Conservation (phyloP, 2,113 vertebrate species). For the Nesogale talazaci region DNA sequence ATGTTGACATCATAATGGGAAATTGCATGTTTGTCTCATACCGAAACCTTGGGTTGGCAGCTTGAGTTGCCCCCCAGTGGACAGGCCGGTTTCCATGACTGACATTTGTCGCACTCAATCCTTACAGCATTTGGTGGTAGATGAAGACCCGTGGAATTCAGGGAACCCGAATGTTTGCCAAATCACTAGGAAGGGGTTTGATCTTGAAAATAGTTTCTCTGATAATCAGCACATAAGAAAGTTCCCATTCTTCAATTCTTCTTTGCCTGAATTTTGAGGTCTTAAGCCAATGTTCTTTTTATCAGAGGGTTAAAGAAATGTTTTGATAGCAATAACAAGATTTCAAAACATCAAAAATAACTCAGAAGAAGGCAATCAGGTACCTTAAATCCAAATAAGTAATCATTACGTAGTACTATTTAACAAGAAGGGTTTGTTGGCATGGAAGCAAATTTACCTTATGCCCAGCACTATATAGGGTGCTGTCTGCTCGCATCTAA, state of each 20-base stretch:
- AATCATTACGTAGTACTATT: background rate
- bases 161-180: background rate
- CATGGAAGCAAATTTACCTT: background rate
- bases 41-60: background rate
- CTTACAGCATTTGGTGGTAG: constrained; percentile 14
- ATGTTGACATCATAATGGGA: constrained; percentile 6
- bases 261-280: background rate
- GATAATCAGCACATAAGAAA: background rate
- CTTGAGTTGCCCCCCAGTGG: background rate
- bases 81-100: background rate
- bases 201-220: background rate
- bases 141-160: background rate
- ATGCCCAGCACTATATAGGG: background rate
- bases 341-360: background rate
- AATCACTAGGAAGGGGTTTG: background rate
- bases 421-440: constrained; percentile 32
- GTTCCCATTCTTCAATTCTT: constrained; percentile 16
- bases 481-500: background rate
- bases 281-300: constrained; percentile 26
- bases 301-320: background rate
- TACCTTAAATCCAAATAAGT: background rate
- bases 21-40: constrained; percentile 40
- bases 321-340: background rate
- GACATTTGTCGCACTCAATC: background rate
- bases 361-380: background rate